A percentile compares a stretch with the other conserved stretches of the same genome.
phyloP scores from a whole-genome alignment of 2,797 vertebrate genomes.

The Coregonus suidteri region DNA sequence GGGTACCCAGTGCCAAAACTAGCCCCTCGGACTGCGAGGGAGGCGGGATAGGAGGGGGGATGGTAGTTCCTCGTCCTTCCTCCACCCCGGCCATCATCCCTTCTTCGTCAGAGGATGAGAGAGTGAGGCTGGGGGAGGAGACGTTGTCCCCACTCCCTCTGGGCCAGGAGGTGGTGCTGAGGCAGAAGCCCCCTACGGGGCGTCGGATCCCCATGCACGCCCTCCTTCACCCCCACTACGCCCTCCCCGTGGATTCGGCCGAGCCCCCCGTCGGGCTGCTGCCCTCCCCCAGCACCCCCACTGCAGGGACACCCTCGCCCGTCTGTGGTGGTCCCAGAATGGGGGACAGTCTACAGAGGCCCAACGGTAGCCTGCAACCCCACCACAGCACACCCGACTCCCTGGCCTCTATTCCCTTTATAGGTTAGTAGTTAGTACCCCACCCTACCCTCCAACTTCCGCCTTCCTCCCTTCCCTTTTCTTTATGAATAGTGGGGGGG shows the following conservation, averaged over 20 bases:
- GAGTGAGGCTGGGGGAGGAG: constrained; percentile 56
- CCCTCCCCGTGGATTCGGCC: constrained; percentile 67
- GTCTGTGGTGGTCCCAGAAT: constrained; percentile 42
- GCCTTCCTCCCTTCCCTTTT: background rate
- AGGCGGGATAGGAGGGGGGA: background rate
- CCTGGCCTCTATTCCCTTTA: constrained; percentile 92
- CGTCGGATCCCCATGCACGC: constrained; percentile 64
- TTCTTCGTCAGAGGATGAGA: constrained; percentile 49
- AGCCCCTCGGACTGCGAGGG: constrained; percentile 48
- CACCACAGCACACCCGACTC: constrained; percentile 83
- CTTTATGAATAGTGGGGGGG: no score
- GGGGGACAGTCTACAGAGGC: constrained; percentile 42
- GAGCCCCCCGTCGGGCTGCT: constrained; percentile 37
- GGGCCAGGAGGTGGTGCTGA: constrained; percentile 82
- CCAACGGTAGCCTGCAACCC: constrained; percentile 75
- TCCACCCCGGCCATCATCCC: constrained; percentile 50
- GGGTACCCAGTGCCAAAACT: constrained; percentile 50
- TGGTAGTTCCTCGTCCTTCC: constrained; percentile 41
- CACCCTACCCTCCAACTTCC: background rate
- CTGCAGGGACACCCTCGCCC: constrained; percentile 36
- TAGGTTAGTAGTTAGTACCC: constrained; percentile 81
- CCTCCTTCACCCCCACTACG: constrained; percentile 75
- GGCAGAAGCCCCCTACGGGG: constrained; percentile 82
- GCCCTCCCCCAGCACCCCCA: constrained; percentile 22
- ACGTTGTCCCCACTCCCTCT: constrained; percentile 66